A percentile compares a stretch with the other conserved stretches of the same genome.
These are phyloP conservation scores for Drosophila funebris DNA, from an alignment of 1,140 invertebrate species.

Conservation along the genomic window DNA sequence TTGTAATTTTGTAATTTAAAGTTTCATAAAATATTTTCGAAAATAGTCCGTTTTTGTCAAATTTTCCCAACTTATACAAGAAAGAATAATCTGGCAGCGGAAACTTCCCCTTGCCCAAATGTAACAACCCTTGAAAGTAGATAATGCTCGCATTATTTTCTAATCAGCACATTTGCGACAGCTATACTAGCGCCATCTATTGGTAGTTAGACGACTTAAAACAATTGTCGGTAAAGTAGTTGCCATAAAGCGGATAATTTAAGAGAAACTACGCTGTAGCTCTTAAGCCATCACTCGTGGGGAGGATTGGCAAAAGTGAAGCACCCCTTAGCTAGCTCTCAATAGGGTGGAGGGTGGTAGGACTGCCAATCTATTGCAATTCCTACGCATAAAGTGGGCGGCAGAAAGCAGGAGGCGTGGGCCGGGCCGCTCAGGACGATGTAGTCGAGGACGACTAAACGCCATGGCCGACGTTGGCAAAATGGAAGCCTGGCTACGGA, in stretches of 20 bases:
- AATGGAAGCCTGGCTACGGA: constrained; percentile 60
- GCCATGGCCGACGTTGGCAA: constrained; percentile 70
- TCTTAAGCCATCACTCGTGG: constrained; percentile 47
- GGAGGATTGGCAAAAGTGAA: constrained; percentile 3
- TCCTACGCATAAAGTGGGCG: constrained; percentile 1
- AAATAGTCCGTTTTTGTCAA: neutral
- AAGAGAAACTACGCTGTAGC: constrained; percentile 64
- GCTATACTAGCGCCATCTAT: constrained; percentile 60
- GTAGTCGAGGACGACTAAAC: constrained; percentile 58
- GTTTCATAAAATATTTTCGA: too few relatives aligned
- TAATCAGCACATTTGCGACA: neutral
- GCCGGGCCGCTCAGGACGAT: constrained; percentile 39
- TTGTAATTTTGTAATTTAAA: too few relatives aligned
- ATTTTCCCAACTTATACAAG: neutral
- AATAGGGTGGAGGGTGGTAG: constrained; percentile 2
- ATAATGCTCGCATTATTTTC: constrained; percentile 1
- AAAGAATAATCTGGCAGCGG: neutral
- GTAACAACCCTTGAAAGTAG: constrained; percentile 3
- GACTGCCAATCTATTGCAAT: constrained; percentile 56
- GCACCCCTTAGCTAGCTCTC: constrained; percentile 1
- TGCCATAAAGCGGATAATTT: constrained; percentile 57
- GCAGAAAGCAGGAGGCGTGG: neutral
- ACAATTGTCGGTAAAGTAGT: constrained; percentile 55
- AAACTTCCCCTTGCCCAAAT: neutral
- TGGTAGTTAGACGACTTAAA: constrained; percentile 34